Evolutionary conservation across 1,140 invertebrate genomes (phyloP), one percentile per base, ranked within the genome.

Genomic region (Conopomorpha cramerella): DNA sequence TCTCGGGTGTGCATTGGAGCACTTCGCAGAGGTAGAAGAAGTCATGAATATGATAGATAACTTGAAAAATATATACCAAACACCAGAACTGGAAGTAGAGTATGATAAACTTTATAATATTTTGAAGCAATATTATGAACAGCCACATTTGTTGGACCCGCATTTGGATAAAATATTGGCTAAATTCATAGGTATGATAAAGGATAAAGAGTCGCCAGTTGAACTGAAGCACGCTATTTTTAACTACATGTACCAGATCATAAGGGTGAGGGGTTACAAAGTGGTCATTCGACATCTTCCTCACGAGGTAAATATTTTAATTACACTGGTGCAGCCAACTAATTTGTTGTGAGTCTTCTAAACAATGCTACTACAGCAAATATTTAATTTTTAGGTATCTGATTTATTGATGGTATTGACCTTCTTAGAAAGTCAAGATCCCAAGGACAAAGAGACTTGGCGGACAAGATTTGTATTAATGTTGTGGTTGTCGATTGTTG

Each of bases 401-500:
- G 93, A 97, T 81, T 81, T 98, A 26, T 84, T 95, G 45, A 91
- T 91, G 29, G 88, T 93, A 18, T 58, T 95, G 19, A 78, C 82
- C 37, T 80, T 93, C 59, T 64, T 97, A 13, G 87, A 91, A 57
- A 77, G 81, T 33, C 91, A 96, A 74, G 82, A 94, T 74, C 83
- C 86, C 1, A 80, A 83, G 38, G 86, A 94, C 64, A 80, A 84
- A 12, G 81, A 85, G 15, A 88, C 84, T 36, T 97, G 94, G 93
- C 86, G 93, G 47, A 94, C 91, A 8, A 81, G 91, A 48, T 97
- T 97, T 72, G 89, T 96, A 45, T 76, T 98, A 10, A 64, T 98
- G 2, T 67, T 98, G n/a, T 99, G 96, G 96, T 77, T 99, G 35
- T 98, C 95, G 3, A 97, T 98, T 51, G 88, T 98, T 44, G 90